A percentile compares a stretch with the other conserved stretches of the same genome.
phyloP scores from a whole-genome alignment of 2,888 invertebrate genomes.

The Branchipolynoe longqiensis region DNA sequence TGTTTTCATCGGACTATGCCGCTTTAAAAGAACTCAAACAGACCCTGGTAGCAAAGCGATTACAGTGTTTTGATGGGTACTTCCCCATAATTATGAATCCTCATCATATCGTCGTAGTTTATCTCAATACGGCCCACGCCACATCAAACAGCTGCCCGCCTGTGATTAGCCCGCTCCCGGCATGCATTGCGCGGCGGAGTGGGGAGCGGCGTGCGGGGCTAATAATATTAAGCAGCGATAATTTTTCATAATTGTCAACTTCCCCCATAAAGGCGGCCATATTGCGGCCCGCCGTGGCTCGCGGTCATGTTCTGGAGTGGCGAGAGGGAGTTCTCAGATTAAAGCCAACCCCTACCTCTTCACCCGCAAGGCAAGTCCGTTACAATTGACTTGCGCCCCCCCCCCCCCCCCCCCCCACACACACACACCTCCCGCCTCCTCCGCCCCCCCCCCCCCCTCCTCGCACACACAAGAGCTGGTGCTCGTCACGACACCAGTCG shows the following conservation, averaged over 20 bases:
- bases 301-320: not conserved
- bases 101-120: not conserved
- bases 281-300: conserved; percentile 17
- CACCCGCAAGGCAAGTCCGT: not conserved
- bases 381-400: conserved; percentile 21
- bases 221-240: conserved; percentile 1
- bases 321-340: not conserved
- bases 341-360: conserved; percentile 2
- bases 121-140: not conserved
- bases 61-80: conserved; percentile 1
- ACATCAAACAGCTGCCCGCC: conserved; percentile 12
- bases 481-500: not conserved
- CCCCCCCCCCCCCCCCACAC: not conserved
- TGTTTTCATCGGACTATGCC: too few species aligned
- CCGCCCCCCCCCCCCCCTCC: not conserved
- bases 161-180: conserved; percentile 9
- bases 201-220: not conserved
- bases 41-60: not conserved
- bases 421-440: not conserved
- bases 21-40: too few species aligned
- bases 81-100: not conserved
- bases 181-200: too few species aligned
- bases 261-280: conserved; percentile 6
- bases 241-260: conserved; percentile 19
- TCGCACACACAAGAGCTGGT: not conserved